Percentiles rank a stretch among this genome's conserved stretches.
Evolutionary conservation across 2,888 invertebrate species (phyloP).

Genomic region (Hydraecia micacea): DNA sequence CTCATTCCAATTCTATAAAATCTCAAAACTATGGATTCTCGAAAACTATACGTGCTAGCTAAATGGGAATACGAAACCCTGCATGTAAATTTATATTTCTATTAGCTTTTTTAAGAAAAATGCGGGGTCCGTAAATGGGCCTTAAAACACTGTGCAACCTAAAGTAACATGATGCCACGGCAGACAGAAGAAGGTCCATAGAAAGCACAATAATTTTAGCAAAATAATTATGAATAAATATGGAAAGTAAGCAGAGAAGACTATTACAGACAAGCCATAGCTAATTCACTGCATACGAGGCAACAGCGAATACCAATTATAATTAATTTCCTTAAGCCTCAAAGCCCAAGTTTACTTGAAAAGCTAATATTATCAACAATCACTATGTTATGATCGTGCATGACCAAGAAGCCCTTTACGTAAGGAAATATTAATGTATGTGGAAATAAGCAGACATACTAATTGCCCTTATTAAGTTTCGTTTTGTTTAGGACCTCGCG

Average conservation of each 20-base stretch:
- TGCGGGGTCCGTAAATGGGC: not conserved
- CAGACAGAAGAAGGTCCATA: not conserved
- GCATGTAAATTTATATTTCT: not conserved
- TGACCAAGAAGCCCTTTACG: constrained; percentile 1
- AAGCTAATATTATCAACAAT: constrained; percentile 42
- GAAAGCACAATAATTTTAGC: not conserved
- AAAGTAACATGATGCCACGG: not conserved
- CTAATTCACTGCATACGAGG: constrained; percentile 1
- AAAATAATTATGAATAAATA: not conserved
- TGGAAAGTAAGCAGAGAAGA: not conserved
- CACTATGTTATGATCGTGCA: constrained; percentile 17
- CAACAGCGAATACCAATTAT: constrained; percentile 30
- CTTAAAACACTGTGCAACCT: too few species aligned
- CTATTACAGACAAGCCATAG: constrained; percentile 12
- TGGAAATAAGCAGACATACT: constrained; percentile 22
- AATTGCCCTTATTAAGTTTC: constrained; percentile 2
- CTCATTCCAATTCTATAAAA: not conserved
- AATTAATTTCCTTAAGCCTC: constrained; percentile 32
- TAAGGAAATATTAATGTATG: constrained; percentile 3
- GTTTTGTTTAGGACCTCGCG: not conserved
- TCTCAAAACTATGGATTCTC: too few species aligned
- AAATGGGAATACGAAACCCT: not conserved
- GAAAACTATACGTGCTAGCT: not conserved
- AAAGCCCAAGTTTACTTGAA: constrained; percentile 24
- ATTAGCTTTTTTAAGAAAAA: not conserved